Evolutionary conservation across 2,113 vertebrate species (phyloP).

Genomic region (Ammospiza nelsoni): DNA sequence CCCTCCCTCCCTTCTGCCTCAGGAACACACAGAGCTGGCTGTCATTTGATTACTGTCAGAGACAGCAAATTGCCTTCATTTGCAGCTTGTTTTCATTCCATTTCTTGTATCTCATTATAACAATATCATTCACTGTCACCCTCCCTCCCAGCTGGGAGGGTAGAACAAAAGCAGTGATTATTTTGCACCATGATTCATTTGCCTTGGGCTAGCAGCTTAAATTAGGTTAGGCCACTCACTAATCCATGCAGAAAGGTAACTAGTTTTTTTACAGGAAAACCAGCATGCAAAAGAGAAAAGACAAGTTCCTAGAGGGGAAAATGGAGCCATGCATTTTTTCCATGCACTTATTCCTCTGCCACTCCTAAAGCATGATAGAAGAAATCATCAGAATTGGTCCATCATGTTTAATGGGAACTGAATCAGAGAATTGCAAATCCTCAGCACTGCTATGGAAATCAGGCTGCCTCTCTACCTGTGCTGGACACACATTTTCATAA

Average conservation of each 20-base stretch:
- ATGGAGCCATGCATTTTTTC: not conserved
- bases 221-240: conserved; percentile 54
- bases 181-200: conserved; percentile 49
- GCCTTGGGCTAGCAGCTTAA: conserved; percentile 49
- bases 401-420: not conserved
- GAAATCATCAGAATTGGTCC: not conserved
- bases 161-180: conserved; percentile 36
- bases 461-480: not conserved
- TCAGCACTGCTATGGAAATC: not conserved
- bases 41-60: conserved; percentile 16
- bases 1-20: not conserved
- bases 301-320: not conserved
- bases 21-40: not conserved
- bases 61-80: conserved; percentile 64
- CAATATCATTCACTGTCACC: conserved; percentile 11
- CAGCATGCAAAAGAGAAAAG: not conserved
- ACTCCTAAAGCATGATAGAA: not conserved
- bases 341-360: not conserved
- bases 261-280: not conserved
- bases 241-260: conserved; percentile 47
- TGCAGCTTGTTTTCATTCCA: conserved; percentile 37
- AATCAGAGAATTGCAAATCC: not conserved
- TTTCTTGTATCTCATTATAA: conserved; percentile 58
- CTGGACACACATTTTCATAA: not conserved
- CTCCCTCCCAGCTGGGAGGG: not conserved